Evolutionary conservation across 2,797 vertebrate species (phyloP).

Genomic region (Eospalax fontanierii): DNA sequence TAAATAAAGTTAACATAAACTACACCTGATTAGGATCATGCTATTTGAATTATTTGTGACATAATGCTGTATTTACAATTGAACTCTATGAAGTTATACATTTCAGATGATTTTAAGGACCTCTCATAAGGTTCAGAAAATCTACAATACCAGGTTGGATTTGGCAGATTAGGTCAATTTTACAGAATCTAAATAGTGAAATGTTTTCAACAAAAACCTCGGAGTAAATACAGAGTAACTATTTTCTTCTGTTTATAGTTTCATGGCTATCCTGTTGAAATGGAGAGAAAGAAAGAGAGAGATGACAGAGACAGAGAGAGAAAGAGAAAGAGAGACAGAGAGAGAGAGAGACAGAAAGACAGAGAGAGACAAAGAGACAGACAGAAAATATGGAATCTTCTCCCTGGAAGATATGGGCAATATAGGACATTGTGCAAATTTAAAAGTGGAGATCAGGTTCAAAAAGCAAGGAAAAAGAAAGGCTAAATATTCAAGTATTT

Average conservation of each 20-base stretch:
- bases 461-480: background rate
- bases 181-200: background rate
- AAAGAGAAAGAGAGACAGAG: too few relatives aligned
- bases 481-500: too few relatives aligned
- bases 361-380: too few relatives aligned
- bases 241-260: background rate
- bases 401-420: background rate
- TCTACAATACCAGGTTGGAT: background rate
- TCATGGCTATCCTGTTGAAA: too few relatives aligned
- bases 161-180: conserved; percentile 4
- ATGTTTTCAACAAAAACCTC: background rate
- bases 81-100: background rate
- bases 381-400: background rate
- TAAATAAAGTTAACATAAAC: conserved; percentile 26
- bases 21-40: background rate
- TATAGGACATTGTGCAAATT: background rate
- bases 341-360: too few relatives aligned
- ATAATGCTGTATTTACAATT: conserved; percentile 25
- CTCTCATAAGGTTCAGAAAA: conserved; percentile 22
- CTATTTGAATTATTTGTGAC: conserved; percentile 15
- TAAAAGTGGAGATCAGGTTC: background rate
- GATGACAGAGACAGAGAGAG: too few relatives aligned
- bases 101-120: background rate
- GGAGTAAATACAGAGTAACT: background rate
- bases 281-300: too few relatives aligned